These are phyloP conservation scores for Enhydra lutris DNA, from an alignment of 2,113 vertebrate genomes.

Conservation along the genomic window DNA sequence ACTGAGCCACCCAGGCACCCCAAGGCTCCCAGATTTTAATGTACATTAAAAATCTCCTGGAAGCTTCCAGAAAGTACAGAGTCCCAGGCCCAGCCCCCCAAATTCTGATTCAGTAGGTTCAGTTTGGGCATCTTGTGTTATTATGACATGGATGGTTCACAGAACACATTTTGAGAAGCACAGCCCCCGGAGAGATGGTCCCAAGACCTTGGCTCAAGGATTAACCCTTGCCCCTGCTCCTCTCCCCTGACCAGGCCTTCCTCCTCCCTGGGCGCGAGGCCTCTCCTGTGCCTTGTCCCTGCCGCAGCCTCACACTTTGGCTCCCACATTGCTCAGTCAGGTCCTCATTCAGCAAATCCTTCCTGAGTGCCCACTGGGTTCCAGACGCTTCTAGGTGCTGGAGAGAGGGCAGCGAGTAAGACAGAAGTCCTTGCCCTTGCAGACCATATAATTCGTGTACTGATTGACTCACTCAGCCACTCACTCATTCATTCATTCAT, in stretches of 20 bases:
- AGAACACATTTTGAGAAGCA: not conserved
- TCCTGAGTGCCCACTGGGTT: not conserved
- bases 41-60: too few species aligned
- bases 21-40: not conserved
- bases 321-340: not conserved
- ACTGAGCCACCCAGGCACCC: not conserved
- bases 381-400: not conserved
- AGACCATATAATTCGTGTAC: too few species aligned
- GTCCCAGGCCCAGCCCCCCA: not conserved
- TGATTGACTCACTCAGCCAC: not conserved
- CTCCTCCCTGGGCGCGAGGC: not conserved
- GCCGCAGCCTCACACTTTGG: not conserved
- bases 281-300: accelerated
- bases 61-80: not conserved
- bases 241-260: not conserved
- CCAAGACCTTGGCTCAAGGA: accelerated
- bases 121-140: accelerated
- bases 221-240: not conserved
- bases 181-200: not conserved
- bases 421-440: not conserved
- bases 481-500: not conserved
- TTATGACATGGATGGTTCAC: accelerated
- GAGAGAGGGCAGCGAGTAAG: too few species aligned
- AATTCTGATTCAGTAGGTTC: not conserved
- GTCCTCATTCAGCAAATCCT: not conserved